Evolutionary conservation across 2,888 invertebrate genomes (phyloP).

Genomic region (Ypsolopha sequella): DNA sequence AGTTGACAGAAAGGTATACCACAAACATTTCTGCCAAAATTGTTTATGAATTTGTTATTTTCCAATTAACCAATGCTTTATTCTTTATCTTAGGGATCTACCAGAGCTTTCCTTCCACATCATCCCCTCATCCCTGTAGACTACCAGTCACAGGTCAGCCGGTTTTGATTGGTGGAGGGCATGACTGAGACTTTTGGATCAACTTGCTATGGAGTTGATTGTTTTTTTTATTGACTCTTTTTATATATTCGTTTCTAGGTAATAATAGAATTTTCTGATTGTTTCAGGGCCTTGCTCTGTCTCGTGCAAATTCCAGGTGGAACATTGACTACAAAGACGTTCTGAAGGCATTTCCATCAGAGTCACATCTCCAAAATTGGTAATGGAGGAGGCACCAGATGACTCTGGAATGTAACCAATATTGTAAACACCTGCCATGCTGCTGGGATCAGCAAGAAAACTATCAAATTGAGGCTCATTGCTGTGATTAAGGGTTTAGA

Average conservation of each 20-base stretch:
- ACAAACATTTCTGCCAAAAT: no score
- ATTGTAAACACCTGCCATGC: constrained; percentile 98
- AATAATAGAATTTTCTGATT: background rate
- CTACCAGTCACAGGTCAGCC: constrained; percentile 99
- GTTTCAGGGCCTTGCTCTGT: constrained; percentile 91
- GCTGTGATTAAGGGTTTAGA: constrained; percentile 96
- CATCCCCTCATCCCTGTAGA: constrained; percentile 99
- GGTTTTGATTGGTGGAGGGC: constrained; percentile 97
- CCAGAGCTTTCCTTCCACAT: constrained; percentile 98
- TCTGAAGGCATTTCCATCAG: constrained; percentile 93
- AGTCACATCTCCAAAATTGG: constrained; percentile 98
- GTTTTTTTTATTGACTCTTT: constrained; percentile 28
- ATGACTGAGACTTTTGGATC: constrained; percentile 99
- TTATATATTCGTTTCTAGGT: no score
- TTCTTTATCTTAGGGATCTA: constrained; percentile 79
- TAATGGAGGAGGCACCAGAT: constrained; percentile 99
- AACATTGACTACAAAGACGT: constrained; percentile 96
- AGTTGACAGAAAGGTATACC: constrained; percentile 92
- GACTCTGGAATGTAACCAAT: constrained; percentile 99
- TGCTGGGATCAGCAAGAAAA: constrained; percentile 97
- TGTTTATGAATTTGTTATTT: no score
- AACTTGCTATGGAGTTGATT: constrained; percentile 99
- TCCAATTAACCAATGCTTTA: background rate
- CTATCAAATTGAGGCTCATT: constrained; percentile 95
- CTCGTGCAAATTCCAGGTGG: constrained; percentile 96